These are phyloP conservation scores for Calosoma granatense DNA, from an alignment of 1,140 invertebrate genomes.

Conservation along the genomic window DNA sequence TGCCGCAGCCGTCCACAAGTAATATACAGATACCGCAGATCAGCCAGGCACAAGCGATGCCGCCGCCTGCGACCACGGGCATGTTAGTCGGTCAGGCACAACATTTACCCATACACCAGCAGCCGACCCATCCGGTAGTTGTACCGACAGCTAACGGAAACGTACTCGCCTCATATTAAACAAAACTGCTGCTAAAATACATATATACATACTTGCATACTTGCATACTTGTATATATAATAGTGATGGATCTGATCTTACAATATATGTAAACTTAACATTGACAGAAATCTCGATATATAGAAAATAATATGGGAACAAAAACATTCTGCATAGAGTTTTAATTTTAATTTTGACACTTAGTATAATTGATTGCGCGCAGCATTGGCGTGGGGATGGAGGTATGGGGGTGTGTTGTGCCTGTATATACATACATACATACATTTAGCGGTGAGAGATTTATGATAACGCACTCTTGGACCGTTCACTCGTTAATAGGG, in stretches of 20 bases:
- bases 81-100: slow-evolving; percentile 21
- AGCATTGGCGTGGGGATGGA: too few species aligned
- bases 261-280: background rate
- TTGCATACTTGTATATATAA: background rate
- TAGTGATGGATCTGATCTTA: background rate
- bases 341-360: too few species aligned
- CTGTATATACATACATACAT: too few species aligned
- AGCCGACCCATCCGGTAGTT: slow-evolving; percentile 27
- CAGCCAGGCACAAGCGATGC: slow-evolving; percentile 10
- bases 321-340: too few species aligned
- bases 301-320: too few species aligned
- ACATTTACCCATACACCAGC: slow-evolving; percentile 28
- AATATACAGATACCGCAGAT: background rate
- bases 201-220: too few species aligned
- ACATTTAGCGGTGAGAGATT: too few species aligned
- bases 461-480: too few species aligned
- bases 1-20: slow-evolving; percentile 6
- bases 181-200: slow-evolving; percentile 6
- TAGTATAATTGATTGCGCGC: too few species aligned
- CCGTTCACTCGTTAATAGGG: too few species aligned
- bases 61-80: slow-evolving; percentile 12
- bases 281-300: background rate
- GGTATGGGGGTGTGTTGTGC: too few species aligned
- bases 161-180: slow-evolving; percentile 29
- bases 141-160: slow-evolving; percentile 31